Evolutionary conservation across 92 coral and sea anemone species (phyloP), one percentile per base, ranked within the genome.

Genomic region (Pocillopora grandis): DNA sequence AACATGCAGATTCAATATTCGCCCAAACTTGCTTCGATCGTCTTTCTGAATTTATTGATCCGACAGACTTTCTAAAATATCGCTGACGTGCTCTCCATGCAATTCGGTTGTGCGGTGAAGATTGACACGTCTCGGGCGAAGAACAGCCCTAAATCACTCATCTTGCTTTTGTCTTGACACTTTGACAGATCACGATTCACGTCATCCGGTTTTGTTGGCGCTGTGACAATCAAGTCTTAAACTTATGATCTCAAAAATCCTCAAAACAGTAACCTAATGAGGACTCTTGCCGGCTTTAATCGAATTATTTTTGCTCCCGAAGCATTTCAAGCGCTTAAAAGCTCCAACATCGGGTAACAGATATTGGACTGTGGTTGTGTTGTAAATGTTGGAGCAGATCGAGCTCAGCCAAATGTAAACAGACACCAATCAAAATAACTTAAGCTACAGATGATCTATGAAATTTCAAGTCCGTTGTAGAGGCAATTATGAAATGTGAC

Each of bases 161-260:
- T 31, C 55, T 31, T 23, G 19, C 80, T 6, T 21, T 83, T 83
- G 86, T 83, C 9, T 83, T 73, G 86, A 83, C 86, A 75, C 62
- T 42, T 74, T 83, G 80, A 73, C 72, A 74, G 57, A 74, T 83
- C 56, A 49, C 21, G 59, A 36, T 13, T 37, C 33, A 27, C 71
- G 68, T 72, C 58, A 64, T 62, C 9, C 33, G 13, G 64, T 71
- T 31, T 75, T 20, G 48, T 55, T 15, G 10, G 64, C 60, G 19
- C 61, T 11, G 16, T 12, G n/a, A 59, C 36, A 15, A 70, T 36
- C 67, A 60, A 35, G 18, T 31, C 35, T 18, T 31, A 12, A 5
- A 35, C 33, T 37, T 8, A 55, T 55, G 7, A 18, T 1, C 12
- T 7, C 20, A 37, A 35, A 69, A 36, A 49, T 35, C 37, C 33